phyloP scores from a whole-genome alignment of 2,113 vertebrate species.

The Daboia siamensis region DNA sequence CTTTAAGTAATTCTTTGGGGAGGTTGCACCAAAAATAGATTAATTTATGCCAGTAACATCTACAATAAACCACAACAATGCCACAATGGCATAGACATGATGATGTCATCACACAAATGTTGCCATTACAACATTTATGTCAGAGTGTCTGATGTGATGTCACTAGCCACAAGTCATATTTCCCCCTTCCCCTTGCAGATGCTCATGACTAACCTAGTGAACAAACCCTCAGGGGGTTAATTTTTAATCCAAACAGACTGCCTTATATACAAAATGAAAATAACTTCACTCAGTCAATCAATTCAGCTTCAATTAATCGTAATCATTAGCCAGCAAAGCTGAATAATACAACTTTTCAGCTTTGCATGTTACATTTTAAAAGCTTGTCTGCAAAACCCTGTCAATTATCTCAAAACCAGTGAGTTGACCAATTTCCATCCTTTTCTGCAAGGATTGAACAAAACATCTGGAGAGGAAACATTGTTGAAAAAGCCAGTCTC shows the following conservation, averaged over 20 bases:
- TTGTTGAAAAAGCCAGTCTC: background rate
- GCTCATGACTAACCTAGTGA: background rate
- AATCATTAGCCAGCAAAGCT: background rate
- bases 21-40: background rate
- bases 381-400: background rate
- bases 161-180: background rate
- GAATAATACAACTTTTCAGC: background rate
- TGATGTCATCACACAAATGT: background rate
- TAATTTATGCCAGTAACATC: background rate
- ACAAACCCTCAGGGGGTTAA: background rate
- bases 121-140: background rate
- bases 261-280: background rate
- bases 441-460: background rate
- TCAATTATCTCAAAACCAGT: background rate
- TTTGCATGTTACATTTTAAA: background rate
- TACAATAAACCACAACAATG: background rate
- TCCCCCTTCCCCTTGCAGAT: background rate
- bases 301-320: background rate
- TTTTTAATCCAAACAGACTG: background rate
- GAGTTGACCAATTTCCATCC: background rate
- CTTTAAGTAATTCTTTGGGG: background rate
- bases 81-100: background rate
- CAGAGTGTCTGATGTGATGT: background rate
- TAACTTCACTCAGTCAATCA: background rate
- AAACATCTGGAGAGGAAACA: background rate